Conservation (phyloP, 1,140 invertebrate species). For the Polypedilum pembai region DNA sequence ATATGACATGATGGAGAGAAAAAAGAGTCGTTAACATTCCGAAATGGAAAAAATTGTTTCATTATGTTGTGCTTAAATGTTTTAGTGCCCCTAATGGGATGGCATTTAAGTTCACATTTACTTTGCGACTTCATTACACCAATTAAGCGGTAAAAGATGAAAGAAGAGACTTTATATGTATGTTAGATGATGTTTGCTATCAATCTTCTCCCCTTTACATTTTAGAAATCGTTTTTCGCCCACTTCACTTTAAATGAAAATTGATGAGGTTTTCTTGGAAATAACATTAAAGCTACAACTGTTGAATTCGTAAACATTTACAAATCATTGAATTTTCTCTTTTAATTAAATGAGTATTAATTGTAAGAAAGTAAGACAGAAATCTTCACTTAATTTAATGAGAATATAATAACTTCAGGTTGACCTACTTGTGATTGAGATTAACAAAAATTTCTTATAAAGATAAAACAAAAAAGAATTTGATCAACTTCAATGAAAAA, state of each 20-base stretch:
- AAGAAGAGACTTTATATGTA: background rate
- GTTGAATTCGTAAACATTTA: background rate
- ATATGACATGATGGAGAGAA: background rate
- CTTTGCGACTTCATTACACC: slow-evolving; percentile 22
- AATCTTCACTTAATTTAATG: too few species aligned
- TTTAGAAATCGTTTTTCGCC: background rate
- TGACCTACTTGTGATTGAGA: too few species aligned
- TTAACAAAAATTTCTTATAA: too few species aligned
- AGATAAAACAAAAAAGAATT: too few species aligned
- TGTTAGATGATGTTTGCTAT: slow-evolving; percentile 5
- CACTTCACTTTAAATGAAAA: background rate
- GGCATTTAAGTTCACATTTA: slow-evolving; percentile 24
- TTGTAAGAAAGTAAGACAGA: too few species aligned
- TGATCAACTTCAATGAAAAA: too few species aligned
- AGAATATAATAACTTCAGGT: too few species aligned
- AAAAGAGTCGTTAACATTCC: background rate
- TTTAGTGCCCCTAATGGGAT: slow-evolving; percentile 8
- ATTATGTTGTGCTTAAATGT: slow-evolving; percentile 7
- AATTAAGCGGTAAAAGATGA: background rate
- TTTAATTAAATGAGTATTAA: too few species aligned
- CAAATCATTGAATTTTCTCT: background rate
- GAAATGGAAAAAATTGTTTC: background rate
- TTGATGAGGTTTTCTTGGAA: background rate
- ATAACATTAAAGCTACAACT: background rate
- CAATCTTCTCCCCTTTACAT: background rate